Percentiles rank a stretch among this genome's conserved stretches.
Evolutionary conservation across 2,797 vertebrate genomes (phyloP).

Genomic region (Coregonus sp.): DNA sequence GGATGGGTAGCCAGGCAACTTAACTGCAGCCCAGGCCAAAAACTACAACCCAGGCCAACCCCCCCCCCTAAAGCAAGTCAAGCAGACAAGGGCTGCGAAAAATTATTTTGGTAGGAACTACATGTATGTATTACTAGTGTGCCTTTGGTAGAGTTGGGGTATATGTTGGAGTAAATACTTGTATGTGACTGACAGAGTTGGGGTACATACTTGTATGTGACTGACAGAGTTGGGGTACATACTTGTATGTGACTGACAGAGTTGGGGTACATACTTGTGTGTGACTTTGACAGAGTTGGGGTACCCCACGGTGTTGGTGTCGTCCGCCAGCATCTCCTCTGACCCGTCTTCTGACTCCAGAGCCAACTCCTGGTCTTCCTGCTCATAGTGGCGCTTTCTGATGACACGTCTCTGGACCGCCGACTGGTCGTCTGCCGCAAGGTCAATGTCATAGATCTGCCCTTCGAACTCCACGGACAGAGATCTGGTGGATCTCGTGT

Average conservation of each 20-base stretch:
- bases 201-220: too few relatives aligned
- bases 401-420: slow-evolving; percentile 77
- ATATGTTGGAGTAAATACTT: too few relatives aligned
- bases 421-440: slow-evolving; percentile 85
- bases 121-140: not conserved
- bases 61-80: not conserved
- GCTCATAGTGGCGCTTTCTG: slow-evolving; percentile 82
- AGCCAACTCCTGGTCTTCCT: slow-evolving; percentile 60
- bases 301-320: slow-evolving; percentile 80
- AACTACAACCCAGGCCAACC: too few relatives aligned
- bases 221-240: not conserved
- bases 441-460: slow-evolving; percentile 92
- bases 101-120: not conserved
- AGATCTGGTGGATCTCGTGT: slow-evolving; percentile 89
- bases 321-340: slow-evolving; percentile 82
- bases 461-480: slow-evolving; percentile 95
- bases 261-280: slow-evolving; percentile 88
- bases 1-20: not conserved
- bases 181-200: too few relatives aligned
- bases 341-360: slow-evolving; percentile 68
- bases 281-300: slow-evolving; percentile 90
- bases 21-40: not conserved
- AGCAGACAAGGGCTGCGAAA: not conserved
- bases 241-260: not conserved
- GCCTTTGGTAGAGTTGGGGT: too few relatives aligned